Evolutionary conservation across 2,113 vertebrate genomes (phyloP).

Genomic region (Australoheros scitulus): DNA sequence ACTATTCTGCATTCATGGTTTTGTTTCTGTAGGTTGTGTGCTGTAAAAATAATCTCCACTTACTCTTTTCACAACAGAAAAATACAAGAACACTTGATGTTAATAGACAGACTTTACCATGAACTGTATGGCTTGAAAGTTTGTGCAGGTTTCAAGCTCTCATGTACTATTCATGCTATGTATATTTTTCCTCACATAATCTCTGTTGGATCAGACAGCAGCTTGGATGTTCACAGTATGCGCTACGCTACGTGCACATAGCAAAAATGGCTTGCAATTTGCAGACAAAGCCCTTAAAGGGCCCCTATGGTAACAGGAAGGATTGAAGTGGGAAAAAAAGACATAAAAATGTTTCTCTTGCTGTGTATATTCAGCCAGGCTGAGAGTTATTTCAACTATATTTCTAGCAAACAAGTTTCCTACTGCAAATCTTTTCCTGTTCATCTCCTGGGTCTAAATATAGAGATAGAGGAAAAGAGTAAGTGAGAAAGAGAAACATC

Average conservation of each 20-base stretch:
- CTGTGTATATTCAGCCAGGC: constrained; percentile 5
- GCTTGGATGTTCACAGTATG: constrained; percentile 19
- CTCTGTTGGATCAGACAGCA: constrained; percentile 20
- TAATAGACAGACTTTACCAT: constrained; percentile 8
- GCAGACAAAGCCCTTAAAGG: constrained; percentile 14
- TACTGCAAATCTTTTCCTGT: constrained; percentile 27
- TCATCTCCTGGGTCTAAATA: constrained; percentile 53
- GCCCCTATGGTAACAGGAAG: background rate
- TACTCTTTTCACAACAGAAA: background rate
- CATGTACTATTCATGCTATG: constrained; percentile 37
- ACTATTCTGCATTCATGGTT: background rate
- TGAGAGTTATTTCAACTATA: constrained; percentile 26
- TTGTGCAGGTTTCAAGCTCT: background rate
- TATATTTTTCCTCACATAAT: constrained; percentile 12
- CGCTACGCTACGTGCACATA: background rate
- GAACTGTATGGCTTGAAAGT: background rate
- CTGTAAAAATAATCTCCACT: background rate
- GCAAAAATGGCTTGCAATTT: constrained; percentile 28
- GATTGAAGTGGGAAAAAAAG: background rate
- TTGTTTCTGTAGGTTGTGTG: background rate
- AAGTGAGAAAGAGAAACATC: constrained; percentile 24
- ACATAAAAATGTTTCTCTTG: constrained; percentile 14
- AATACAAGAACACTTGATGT: constrained; percentile 1
- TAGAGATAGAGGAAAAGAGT: constrained; percentile 38
- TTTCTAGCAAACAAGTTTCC: constrained; percentile 24